Conservation (phyloP, 2,888 invertebrate genomes). For the Zygogramma bicolorata region DNA sequence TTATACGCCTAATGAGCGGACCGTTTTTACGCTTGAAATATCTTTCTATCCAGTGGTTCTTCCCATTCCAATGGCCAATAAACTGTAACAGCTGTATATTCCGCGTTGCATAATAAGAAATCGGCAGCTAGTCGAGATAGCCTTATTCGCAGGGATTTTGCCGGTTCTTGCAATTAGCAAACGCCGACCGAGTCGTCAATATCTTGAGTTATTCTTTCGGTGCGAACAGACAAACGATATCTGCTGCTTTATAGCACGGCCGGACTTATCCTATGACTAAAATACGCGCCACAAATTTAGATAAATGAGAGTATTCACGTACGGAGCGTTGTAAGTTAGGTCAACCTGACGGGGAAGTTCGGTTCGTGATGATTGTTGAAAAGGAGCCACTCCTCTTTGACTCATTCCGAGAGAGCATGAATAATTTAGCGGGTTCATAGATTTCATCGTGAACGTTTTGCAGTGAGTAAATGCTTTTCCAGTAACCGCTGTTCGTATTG, state of each 20-base stretch:
- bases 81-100: conserved; percentile 24
- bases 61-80: background rate
- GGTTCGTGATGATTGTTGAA: conserved; percentile 22
- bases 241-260: conserved; percentile 53
- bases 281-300: conserved; percentile 49
- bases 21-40: background rate
- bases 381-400: conserved; percentile 3
- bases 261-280: conserved; percentile 44
- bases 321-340: conserved; percentile 29
- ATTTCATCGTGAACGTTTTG: background rate
- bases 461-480: background rate
- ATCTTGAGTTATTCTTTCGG: conserved; percentile 53
- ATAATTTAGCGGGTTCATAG: background rate
- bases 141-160: conserved; percentile 44
- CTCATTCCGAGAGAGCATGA: background rate
- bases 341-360: conserved; percentile 22
- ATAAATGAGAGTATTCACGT: conserved; percentile 45
- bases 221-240: conserved; percentile 54
- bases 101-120: conserved; percentile 41
- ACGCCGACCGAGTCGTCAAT: conserved; percentile 47
- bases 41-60: background rate
- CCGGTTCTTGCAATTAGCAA: conserved; percentile 50
- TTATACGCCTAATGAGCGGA: background rate
- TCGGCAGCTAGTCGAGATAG: conserved; percentile 42
- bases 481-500: background rate